These are phyloP conservation scores for Limnothrissa miodon DNA, from an alignment of 2,113 vertebrate species.

Conservation along the genomic window DNA sequence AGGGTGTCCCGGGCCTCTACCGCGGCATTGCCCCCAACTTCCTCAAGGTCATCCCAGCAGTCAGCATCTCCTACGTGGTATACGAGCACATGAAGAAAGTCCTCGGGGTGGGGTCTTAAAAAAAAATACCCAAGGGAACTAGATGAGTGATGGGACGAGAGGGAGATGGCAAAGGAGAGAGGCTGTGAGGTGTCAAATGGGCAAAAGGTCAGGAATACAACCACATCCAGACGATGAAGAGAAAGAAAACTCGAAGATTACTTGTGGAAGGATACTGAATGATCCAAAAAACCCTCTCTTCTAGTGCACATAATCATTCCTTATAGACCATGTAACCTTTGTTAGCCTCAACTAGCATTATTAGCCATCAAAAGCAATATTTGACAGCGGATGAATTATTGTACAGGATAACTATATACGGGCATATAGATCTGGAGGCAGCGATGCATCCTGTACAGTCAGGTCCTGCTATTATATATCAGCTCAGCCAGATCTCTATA, in stretches of 20 bases:
- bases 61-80: conserved; percentile 94
- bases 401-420: no score
- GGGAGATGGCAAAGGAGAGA: not conserved
- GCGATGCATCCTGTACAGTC: not conserved
- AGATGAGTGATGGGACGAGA: not conserved
- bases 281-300: not conserved
- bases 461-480: no score
- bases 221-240: not conserved
- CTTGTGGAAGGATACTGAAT: not conserved
- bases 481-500: no score
- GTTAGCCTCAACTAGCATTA: not conserved
- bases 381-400: not conserved
- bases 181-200: not conserved
- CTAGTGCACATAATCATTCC: not conserved
- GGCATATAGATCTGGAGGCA: not conserved
- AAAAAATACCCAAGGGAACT: not conserved
- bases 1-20: conserved; percentile 86
- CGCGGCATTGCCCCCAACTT: conserved; percentile 93
- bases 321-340: not conserved
- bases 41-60: conserved; percentile 92
- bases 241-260: not conserved
- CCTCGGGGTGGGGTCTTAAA: conserved; percentile 73
- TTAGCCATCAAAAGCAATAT: not conserved
- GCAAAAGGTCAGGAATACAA: not conserved
- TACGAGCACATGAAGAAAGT: conserved; percentile 92